These are phyloP conservation scores for Pantherophis alleghaniensis DNA, from an alignment of 2,797 vertebrate genomes.

Conservation along the genomic window DNA sequence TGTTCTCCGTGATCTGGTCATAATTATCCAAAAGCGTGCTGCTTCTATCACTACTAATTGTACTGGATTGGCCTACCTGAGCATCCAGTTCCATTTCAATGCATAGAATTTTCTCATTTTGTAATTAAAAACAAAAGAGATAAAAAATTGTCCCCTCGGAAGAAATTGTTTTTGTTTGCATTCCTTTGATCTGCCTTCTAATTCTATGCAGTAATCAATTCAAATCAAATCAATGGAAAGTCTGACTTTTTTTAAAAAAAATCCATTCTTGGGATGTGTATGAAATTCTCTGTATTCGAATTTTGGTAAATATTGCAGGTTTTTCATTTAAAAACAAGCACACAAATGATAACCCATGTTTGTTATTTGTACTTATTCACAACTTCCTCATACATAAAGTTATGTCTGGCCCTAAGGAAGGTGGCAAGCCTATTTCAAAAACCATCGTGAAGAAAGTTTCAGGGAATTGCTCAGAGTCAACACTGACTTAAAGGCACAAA, in stretches of 20 bases:
- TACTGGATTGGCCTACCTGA: conserved; percentile 63
- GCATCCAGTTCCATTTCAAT: conserved; percentile 78
- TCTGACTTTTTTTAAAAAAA: conserved; percentile 9
- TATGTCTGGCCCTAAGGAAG: not conserved
- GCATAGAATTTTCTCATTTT: conserved; percentile 73
- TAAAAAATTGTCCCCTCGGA: conserved; percentile 85
- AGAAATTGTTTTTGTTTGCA: conserved; percentile 82
- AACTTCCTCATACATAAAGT: not conserved
- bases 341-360: not conserved
- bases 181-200: conserved; percentile 84
- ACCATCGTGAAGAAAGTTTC: not conserved
- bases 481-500: not conserved
- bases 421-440: not conserved
- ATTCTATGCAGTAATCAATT: conserved; percentile 81
- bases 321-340: not conserved
- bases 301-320: not conserved
- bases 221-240: conserved; percentile 58
- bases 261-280: not conserved
- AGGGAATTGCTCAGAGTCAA: not conserved
- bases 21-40: conserved; percentile 37
- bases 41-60: conserved; percentile 46
- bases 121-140: conserved; percentile 75
- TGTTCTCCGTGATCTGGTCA: conserved; percentile 11
- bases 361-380: not conserved
- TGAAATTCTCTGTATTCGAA: not conserved